These are phyloP conservation scores for Epicampocera succincta DNA, from an alignment of 2,888 invertebrate genomes.

Conservation along the genomic window DNA sequence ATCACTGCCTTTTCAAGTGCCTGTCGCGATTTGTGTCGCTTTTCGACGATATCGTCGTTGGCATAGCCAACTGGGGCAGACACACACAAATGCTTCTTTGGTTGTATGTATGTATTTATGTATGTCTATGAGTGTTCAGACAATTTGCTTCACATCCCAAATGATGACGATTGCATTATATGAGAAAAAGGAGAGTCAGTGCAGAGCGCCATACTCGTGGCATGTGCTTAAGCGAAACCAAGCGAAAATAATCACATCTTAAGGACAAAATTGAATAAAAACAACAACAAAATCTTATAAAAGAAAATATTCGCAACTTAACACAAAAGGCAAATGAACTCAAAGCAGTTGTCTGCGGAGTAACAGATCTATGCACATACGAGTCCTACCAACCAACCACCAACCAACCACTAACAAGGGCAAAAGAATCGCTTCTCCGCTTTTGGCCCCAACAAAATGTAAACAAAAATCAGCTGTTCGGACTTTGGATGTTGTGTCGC, in stretches of 20 bases:
- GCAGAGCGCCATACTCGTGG: constrained; percentile 3
- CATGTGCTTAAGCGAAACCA: constrained; percentile 44
- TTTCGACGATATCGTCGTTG: too few species aligned
- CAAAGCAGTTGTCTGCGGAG: background rate
- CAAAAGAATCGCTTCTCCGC: too few species aligned
- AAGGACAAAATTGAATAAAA: constrained; percentile 51
- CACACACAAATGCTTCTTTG: too few species aligned
- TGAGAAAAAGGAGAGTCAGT: constrained; percentile 17
- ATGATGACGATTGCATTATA: constrained; percentile 48
- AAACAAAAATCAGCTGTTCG: constrained; percentile 72
- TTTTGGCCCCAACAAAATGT: constrained; percentile 48
- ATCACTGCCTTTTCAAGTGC: too few species aligned
- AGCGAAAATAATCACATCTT: constrained; percentile 28
- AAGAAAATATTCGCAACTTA: background rate
- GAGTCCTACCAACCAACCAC: constrained; percentile 34
- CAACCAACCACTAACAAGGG: constrained; percentile 9
- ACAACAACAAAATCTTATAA: constrained; percentile 1
- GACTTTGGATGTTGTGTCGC: background rate
- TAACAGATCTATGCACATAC: constrained; percentile 35
- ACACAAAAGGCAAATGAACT: constrained; percentile 53
- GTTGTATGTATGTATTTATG: too few species aligned
- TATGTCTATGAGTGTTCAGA: background rate
- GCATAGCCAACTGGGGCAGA: too few species aligned
- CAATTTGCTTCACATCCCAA: constrained; percentile 50
- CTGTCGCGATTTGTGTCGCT: too few species aligned